A percentile compares a stretch with the other conserved stretches of the same genome.
Conservation (phyloP, 1,140 invertebrate genomes). For the Aphaenogaster rudis region DNA sequence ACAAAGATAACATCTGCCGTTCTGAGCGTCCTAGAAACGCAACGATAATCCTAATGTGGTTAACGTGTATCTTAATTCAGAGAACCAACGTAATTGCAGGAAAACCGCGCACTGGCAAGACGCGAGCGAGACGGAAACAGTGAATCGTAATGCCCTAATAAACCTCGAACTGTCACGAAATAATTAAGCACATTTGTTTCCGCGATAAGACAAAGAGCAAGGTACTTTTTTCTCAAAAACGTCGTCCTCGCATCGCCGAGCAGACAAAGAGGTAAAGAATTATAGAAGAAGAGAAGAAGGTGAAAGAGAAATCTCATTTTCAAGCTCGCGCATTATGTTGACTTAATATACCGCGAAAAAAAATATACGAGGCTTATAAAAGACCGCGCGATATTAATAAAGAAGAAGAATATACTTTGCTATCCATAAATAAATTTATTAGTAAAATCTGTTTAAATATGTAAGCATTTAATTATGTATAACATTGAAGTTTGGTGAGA, state of each 20-base stretch:
- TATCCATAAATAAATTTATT: neutral
- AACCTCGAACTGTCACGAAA: conserved; percentile 40
- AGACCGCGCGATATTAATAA: neutral
- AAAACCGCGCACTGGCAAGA: neutral
- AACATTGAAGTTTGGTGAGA: neutral
- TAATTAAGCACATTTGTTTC: conserved; percentile 56
- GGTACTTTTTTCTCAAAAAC: conserved; percentile 1
- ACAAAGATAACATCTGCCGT: neutral
- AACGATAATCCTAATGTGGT: neutral
- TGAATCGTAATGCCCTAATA: conserved; percentile 7
- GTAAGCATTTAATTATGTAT: neutral
- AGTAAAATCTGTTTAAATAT: neutral
- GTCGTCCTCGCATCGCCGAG: neutral
- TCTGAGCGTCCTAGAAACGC: neutral
- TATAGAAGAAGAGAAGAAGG: conserved; percentile 20
- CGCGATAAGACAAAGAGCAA: conserved; percentile 17
- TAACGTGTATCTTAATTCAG: neutral
- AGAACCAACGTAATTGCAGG: neutral
- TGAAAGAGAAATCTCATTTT: conserved; percentile 40
- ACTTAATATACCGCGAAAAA: conserved; percentile 40
- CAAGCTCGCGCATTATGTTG: conserved; percentile 20
- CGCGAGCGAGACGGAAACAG: conserved; percentile 12
- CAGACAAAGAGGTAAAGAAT: conserved; percentile 24
- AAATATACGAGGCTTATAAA: neutral
- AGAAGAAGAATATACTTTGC: neutral